Percentiles rank a stretch among this genome's conserved stretches.
Conservation (phyloP, 2,888 invertebrate genomes). For the Eledona agricola region DNA sequence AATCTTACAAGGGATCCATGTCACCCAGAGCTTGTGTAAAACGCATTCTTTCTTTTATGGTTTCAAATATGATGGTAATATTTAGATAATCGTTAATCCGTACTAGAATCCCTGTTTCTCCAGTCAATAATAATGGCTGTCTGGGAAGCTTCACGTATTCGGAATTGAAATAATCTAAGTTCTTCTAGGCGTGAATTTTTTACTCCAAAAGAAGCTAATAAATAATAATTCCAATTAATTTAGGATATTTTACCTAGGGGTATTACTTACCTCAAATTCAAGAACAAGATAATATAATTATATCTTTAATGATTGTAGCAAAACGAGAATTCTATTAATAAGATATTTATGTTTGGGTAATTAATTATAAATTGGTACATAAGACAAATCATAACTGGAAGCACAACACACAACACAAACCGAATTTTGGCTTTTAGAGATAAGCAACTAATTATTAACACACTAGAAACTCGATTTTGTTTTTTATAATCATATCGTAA, state of each 20-base stretch:
- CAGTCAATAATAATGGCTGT: background rate
- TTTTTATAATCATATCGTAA: too few relatives aligned
- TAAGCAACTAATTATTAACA: slow-evolving; percentile 6
- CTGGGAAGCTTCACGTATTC: slow-evolving; percentile 2
- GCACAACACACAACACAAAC: slow-evolving; percentile 11
- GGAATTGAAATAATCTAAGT: too few relatives aligned
- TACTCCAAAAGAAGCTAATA: too few relatives aligned
- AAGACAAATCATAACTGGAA: too few relatives aligned
- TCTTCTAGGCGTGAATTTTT: too few relatives aligned
- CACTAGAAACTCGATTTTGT: too few relatives aligned
- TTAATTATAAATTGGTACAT: too few relatives aligned
- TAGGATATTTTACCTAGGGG: too few relatives aligned
- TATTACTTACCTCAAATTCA: too few relatives aligned
- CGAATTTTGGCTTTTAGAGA: slow-evolving; percentile 10
- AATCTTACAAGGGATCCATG: slow-evolving; percentile 3
- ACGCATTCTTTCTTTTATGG: too few relatives aligned
- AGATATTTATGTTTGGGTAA: too few relatives aligned
- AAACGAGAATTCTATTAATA: slow-evolving; percentile 6
- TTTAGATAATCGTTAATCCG: slow-evolving; percentile 1
- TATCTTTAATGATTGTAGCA: slow-evolving; percentile 4
- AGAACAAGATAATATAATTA: slow-evolving; percentile 11
- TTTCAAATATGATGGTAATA: background rate
- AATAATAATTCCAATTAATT: too few relatives aligned
- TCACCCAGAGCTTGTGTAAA: slow-evolving; percentile 1
- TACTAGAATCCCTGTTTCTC: background rate